Percentiles rank a stretch among this genome's conserved stretches.
Conservation (phyloP, 2,113 vertebrate genomes). For the Hymenochirus boettgeri region DNA sequence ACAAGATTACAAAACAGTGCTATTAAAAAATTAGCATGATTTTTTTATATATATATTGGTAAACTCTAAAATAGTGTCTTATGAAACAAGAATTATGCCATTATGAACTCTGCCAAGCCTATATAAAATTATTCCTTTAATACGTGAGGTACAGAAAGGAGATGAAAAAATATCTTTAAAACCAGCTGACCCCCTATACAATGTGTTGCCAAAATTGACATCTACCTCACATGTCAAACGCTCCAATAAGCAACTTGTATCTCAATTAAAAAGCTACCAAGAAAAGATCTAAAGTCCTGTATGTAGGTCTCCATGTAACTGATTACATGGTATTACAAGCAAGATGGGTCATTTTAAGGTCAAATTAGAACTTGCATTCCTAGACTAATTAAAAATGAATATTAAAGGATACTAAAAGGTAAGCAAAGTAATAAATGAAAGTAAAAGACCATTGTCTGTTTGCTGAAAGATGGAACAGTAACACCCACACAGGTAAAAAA, state of each 20-base stretch:
- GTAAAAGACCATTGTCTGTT: conserved; percentile 21
- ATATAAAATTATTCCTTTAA: conserved; percentile 21
- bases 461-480: conserved; percentile 7
- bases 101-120: too few relatives aligned
- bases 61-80: too few relatives aligned
- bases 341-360: conserved; percentile 29
- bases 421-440: conserved; percentile 25
- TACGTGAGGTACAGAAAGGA: conserved; percentile 9
- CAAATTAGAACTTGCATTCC: conserved; percentile 47
- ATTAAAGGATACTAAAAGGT: conserved; percentile 27
- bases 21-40: too few relatives aligned
- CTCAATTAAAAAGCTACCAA: conserved; percentile 36
- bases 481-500: conserved; percentile 3
- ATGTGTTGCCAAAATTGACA: conserved; percentile 15
- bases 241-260: conserved; percentile 36
- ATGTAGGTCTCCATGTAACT: conserved; percentile 22
- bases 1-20: too few relatives aligned
- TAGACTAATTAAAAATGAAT: conserved; percentile 48
- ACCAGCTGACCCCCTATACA: background rate
- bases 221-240: conserved; percentile 43
- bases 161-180: conserved; percentile 40
- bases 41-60: too few relatives aligned
- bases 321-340: conserved; percentile 43
- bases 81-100: too few relatives aligned
- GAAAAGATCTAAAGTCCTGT: conserved; percentile 30